Percentiles rank a stretch among this genome's conserved stretches.
phyloP scores from a whole-genome alignment of 2,113 vertebrate species.

The Megalops atlanticus region DNA sequence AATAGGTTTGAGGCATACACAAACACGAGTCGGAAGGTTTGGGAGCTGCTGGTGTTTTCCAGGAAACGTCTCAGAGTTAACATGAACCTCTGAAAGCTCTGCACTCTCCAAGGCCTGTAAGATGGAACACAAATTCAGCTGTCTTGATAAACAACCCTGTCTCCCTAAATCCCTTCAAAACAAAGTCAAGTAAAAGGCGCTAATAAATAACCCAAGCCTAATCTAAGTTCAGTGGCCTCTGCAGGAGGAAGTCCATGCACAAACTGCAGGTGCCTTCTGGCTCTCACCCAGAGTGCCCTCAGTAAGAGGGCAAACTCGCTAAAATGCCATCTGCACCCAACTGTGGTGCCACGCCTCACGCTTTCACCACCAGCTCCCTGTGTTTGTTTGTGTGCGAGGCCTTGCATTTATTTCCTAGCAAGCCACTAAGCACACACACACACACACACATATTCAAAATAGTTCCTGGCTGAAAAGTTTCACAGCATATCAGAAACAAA shows the following conservation, averaged over 20 bases:
- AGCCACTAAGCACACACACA: too few relatives aligned
- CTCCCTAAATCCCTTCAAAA: background rate
- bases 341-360: background rate
- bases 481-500: background rate
- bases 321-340: constrained; percentile 15
- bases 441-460: too few relatives aligned
- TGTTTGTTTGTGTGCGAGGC: too few relatives aligned
- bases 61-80: background rate
- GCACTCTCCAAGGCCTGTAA: background rate
- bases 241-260: background rate
- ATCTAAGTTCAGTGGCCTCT: background rate
- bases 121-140: background rate
- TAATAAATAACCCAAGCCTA: background rate
- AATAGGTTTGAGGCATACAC: background rate
- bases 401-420: too few relatives aligned
- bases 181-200: background rate
- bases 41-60: background rate
- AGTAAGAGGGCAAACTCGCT: background rate
- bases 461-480: too few relatives aligned
- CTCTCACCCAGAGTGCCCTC: background rate
- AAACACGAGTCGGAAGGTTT: background rate
- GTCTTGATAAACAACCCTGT: background rate
- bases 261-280: background rate
- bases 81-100: background rate
- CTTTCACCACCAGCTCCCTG: too few relatives aligned